These are phyloP conservation scores for Gallinago solitaria DNA, from an alignment of 2,797 vertebrate species.

Conservation along the genomic window DNA sequence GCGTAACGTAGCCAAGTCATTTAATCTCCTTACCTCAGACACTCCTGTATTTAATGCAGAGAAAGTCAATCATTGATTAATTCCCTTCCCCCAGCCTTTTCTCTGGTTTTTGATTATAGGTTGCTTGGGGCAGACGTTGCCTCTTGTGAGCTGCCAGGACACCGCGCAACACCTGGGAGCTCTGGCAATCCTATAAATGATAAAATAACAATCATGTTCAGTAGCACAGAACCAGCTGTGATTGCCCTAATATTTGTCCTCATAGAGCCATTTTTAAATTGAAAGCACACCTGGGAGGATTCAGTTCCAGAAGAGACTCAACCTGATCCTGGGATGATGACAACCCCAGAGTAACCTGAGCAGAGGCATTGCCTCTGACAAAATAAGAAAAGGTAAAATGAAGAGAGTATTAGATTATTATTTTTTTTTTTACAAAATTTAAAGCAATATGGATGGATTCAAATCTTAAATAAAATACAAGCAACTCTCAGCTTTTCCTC, in stretches of 20 bases:
- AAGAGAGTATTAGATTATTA: neutral
- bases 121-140: neutral
- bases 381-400: neutral
- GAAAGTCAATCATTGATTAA: slow-evolving; percentile 51
- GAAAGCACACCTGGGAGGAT: slow-evolving; percentile 46
- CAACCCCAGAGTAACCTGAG: neutral
- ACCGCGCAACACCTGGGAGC: neutral
- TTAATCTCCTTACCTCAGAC: slow-evolving; percentile 52
- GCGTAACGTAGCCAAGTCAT: slow-evolving; percentile 35
- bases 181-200: neutral
- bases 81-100: slow-evolving; percentile 3
- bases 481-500: slow-evolving; percentile 35
- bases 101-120: neutral
- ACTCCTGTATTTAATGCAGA: slow-evolving; percentile 42
- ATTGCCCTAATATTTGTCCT: slow-evolving; percentile 59
- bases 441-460: neutral
- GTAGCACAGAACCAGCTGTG: slow-evolving; percentile 33
- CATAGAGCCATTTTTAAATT: slow-evolving; percentile 36
- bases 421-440: neutral
- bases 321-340: neutral
- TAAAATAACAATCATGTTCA: slow-evolving; percentile 34
- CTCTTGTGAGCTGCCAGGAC: neutral
- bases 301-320: slow-evolving; percentile 15
- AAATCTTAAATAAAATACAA: slow-evolving; percentile 38
- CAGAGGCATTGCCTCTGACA: neutral